phyloP scores from a whole-genome alignment of 1,140 invertebrate genomes.

The Camponotus vicinus region DNA sequence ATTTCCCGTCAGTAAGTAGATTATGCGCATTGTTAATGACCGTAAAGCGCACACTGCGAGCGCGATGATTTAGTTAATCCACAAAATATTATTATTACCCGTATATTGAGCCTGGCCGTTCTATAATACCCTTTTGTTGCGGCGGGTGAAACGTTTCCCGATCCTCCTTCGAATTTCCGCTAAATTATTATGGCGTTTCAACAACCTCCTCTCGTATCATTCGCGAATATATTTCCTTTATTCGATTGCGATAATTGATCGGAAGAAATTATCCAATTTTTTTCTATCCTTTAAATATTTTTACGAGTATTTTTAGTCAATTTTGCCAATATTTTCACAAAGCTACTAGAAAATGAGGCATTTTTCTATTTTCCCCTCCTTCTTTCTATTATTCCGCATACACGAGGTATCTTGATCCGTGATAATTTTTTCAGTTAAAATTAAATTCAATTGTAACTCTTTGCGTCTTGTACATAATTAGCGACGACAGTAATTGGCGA shows the following conservation, averaged over 20 bases:
- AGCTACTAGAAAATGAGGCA: neutral
- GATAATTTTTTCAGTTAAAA: neutral
- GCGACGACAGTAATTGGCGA: slow-evolving; percentile 39
- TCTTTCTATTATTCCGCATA: neutral
- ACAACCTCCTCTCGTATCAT: neutral
- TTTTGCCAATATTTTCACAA: neutral
- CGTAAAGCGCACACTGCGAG: slow-evolving; percentile 62
- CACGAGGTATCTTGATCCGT: neutral
- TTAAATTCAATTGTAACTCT: slow-evolving; percentile 11
- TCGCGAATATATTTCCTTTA: slow-evolving; percentile 41
- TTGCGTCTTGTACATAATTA: slow-evolving; percentile 28
- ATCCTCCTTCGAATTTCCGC: slow-evolving; percentile 58
- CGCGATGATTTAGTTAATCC: slow-evolving; percentile 69
- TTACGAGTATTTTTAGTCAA: neutral
- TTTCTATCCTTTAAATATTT: neutral
- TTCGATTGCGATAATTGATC: neutral
- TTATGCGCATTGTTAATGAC: slow-evolving; percentile 71
- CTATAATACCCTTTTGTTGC: slow-evolving; percentile 54
- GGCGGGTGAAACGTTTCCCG: slow-evolving; percentile 36
- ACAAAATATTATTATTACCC: slow-evolving; percentile 72
- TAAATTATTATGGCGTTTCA: slow-evolving; percentile 45
- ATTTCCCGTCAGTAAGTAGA: slow-evolving; percentile 71
- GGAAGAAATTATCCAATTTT: slow-evolving; percentile 1
- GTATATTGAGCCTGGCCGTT: slow-evolving; percentile 51
- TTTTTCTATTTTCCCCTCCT: neutral